Conservation (phyloP, 2,797 vertebrate species). For the Triplophysa yarkandensis region DNA sequence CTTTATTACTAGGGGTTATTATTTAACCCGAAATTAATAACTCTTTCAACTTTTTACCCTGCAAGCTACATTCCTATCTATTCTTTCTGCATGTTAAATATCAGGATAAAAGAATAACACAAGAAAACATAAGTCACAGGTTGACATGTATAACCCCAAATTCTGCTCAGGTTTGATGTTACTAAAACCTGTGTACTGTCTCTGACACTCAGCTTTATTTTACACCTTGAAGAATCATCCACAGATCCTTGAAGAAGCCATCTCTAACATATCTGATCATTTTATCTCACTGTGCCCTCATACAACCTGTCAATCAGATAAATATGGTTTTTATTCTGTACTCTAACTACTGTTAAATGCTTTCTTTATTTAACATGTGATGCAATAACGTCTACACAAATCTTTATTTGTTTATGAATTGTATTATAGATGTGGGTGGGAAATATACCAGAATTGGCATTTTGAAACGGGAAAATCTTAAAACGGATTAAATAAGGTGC, state of each 20-base stretch:
- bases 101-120: no score
- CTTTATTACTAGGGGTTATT: no score
- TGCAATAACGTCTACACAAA: constrained; percentile 54
- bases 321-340: constrained; percentile 8
- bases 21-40: no score
- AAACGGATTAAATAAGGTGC: constrained; percentile 4
- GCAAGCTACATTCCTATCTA: not conserved
- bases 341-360: not conserved
- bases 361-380: constrained; percentile 35
- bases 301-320: not conserved
- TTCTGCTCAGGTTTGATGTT: constrained; percentile 48
- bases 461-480: constrained; percentile 26
- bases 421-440: constrained; percentile 6
- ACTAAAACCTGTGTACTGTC: constrained; percentile 38
- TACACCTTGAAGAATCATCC: constrained; percentile 5
- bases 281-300: constrained; percentile 23
- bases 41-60: not conserved
- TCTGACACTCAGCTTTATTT: constrained; percentile 16
- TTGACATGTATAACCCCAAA: constrained; percentile 15
- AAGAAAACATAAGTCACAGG: no score
- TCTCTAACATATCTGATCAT: constrained; percentile 7
- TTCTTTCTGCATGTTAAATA: no score
- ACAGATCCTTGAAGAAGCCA: constrained; percentile 26
- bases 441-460: constrained; percentile 11
- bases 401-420: constrained; percentile 37